Base-by-base conservation (phyloP, 1,140 invertebrate genomes). In the Drosophila santomea region DNA sequence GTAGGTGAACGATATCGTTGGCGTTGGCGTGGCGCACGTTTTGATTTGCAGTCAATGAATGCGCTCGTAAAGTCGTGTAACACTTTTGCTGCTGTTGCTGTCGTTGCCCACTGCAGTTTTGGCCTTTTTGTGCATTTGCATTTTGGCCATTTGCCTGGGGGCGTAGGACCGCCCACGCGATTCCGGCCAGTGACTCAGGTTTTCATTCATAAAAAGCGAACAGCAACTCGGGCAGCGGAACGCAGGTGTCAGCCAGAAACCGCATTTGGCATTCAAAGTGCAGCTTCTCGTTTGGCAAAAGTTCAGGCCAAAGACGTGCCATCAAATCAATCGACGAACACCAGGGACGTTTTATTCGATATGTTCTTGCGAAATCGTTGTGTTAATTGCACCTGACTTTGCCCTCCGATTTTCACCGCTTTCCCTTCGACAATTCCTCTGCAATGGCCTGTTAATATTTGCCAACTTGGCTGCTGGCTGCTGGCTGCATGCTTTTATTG, bases 21-120 rank as follows among this genome's bases (percentile, higher is more conserved):
- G 74, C 75, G 71, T 83, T 83, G 80, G 67, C 78, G 79, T 82
- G 55, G 76, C 55, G 83, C 82, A 88, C 82, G 82, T 88, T 88
- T 82, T 85, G 83, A 86, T 86, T 88, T 82, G 59, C 79, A 86
- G 79, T 88, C 83, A 83, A 88, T 86, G 83, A 83, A 86, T 82
- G 82, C 48, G 78, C 78, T 82, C 74, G 83, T 88, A 79, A 76
- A 88, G 78, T 86, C 84, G 82, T 86, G 82, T 59, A 88, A 88
- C 79, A 83, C 66, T 74, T 67, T 84, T 81, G 51, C 51, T 48
- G 36, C 28, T 51, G 60, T 32, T 43, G 51, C 69, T 80, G 61
- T 72, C 64, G 78, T 51, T 68, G 66, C 64, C 64, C 64, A 68
- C 61, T 45, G 73, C 67, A 39, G 60, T 54, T 64, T 68, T 82